phyloP scores from a whole-genome alignment of 2,888 invertebrate species.

The Catocala sponsa region DNA sequence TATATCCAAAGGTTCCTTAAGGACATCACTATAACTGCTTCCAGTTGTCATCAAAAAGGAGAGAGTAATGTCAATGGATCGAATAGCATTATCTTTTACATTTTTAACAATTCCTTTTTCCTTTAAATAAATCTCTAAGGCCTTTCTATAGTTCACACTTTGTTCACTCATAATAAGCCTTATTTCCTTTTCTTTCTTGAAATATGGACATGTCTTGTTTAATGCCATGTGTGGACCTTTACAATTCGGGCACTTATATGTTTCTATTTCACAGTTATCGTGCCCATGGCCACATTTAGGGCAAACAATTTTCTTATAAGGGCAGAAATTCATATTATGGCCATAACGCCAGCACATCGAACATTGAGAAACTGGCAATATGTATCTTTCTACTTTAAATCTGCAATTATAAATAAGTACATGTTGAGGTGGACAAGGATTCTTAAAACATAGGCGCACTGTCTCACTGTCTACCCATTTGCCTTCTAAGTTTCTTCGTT shows the following conservation, averaged over 20 bases:
- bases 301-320: slow-evolving; percentile 13
- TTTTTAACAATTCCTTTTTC: too few species aligned
- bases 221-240: slow-evolving; percentile 20
- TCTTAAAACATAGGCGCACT: slow-evolving; percentile 17
- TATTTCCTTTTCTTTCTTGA: slow-evolving; percentile 2
- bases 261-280: too few species aligned
- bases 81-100: too few species aligned
- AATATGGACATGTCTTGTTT: slow-evolving; percentile 14
- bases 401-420: slow-evolving; percentile 15
- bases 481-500: not conserved
- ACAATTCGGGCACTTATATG: slow-evolving; percentile 17
- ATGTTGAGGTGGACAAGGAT: not conserved
- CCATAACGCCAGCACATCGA: slow-evolving; percentile 27
- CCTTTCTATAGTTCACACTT: not conserved
- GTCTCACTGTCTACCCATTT: slow-evolving; percentile 4
- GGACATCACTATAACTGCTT: too few species aligned
- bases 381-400: slow-evolving; percentile 27
- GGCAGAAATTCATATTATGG: slow-evolving; percentile 10
- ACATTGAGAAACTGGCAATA: slow-evolving; percentile 24
- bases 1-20: too few species aligned
- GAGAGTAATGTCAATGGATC: too few species aligned
- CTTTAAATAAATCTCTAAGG: not conserved
- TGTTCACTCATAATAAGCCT: not conserved
- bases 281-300: slow-evolving; percentile 19
- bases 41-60: too few species aligned